Evolutionary conservation across 2,888 invertebrate genomes (phyloP), one percentile per base, ranked within the genome.

Genomic region (Epinotia brunnichana): DNA sequence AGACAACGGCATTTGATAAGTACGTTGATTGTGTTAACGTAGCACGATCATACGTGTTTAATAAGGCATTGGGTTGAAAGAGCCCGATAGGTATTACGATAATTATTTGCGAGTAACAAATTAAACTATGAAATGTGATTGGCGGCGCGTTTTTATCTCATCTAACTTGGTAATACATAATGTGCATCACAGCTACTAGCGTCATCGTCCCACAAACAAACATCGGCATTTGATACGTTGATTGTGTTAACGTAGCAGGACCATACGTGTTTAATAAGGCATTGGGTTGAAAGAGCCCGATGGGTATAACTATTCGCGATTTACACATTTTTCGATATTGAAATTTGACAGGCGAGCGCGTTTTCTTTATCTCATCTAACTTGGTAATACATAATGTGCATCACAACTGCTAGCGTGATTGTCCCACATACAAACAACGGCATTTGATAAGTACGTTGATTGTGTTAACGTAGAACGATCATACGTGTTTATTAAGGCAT

Each of bases 331-430:
- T n/a, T n/a, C n/a, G n/a, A n/a, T n/a, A n/a, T n/a, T n/a, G n/a
- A n/a, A n/a, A n/a, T n/a, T n/a, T n/a, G 57, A 17, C 41, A 19
- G 56, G 59, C 48, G 67, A 61, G 67, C 60, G 64, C 39, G 72
- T 79, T 79, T 82, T 82, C n/a, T 81, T 82, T 76, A 64, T 76
- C 81, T 83, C 80, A 85, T 85, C 79, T 83, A 78, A 84, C 82
- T 84, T 84, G 82, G 73, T 82, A 84, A 86, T 83, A 77, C 66
- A 69, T 77, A 75, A 78, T 71, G 71, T 74, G 74, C 73, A 76
- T 77, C 80, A 72, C 69, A 73, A 77, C 81, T 77, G 78, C 17
- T 29, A 62, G 62, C 83, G 82, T 83, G 81, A 60, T 74, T 72
- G 77, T 29, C 78, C 80, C 72, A 80, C 79, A 81, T 81, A 74